Conservation (phyloP, 92 coral and sea anemone species). For the Diadumene lineata region DNA sequence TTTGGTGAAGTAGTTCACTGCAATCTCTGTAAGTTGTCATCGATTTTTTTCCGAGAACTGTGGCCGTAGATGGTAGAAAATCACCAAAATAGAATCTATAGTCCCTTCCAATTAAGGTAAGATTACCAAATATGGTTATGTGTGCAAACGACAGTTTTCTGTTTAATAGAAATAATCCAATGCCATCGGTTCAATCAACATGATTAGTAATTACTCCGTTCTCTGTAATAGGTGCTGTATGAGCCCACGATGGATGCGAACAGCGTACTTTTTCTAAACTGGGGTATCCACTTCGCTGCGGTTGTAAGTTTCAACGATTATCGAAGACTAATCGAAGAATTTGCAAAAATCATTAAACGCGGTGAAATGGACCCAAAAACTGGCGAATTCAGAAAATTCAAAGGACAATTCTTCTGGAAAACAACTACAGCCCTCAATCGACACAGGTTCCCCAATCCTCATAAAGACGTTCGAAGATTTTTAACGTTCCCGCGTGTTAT, state of each 20-base stretch:
- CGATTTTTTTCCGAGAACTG: too few species aligned
- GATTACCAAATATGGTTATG: too few species aligned
- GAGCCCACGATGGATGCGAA: conserved; percentile 67
- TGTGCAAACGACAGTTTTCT: too few species aligned
- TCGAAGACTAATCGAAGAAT: conserved; percentile 57
- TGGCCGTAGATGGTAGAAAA: too few species aligned
- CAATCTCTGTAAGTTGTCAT: too few species aligned
- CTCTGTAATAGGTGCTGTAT: conserved; percentile 60
- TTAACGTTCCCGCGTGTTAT: conserved; percentile 79
- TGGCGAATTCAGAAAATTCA: conserved; percentile 39
- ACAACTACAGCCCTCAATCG: conserved; percentile 86
- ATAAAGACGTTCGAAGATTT: conserved; percentile 90
- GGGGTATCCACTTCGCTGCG: conserved; percentile 89
- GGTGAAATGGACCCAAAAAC: conserved; percentile 30
- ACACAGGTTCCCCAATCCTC: conserved; percentile 88
- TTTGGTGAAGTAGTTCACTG: too few species aligned
- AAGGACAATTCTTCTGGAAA: conserved; percentile 83
- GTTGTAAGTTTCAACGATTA: conserved; percentile 79
- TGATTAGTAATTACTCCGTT: too few species aligned
- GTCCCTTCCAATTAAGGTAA: too few species aligned
- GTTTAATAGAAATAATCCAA: too few species aligned
- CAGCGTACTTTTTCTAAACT: conserved; percentile 82
- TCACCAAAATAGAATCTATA: too few species aligned
- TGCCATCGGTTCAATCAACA: too few species aligned
- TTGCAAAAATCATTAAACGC: conserved; percentile 42